Evolutionary conservation across 2,113 vertebrate genomes (phyloP).

Genomic region (Mesocricetus auratus): DNA sequence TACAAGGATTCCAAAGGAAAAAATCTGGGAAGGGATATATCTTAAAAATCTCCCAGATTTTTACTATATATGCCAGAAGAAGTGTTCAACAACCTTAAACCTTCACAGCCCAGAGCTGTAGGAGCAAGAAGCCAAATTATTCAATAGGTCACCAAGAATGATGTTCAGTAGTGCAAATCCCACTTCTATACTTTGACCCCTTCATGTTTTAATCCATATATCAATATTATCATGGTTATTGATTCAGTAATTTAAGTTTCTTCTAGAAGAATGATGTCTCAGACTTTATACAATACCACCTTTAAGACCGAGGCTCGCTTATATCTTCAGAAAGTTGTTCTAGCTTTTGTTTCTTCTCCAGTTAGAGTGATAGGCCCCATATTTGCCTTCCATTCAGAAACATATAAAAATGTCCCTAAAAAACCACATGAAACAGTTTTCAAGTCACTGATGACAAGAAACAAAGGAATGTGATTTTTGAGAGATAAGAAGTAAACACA

Average conservation of each 20-base stretch:
- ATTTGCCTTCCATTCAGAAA: conserved; percentile 26
- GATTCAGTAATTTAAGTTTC: not conserved
- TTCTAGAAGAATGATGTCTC: not conserved
- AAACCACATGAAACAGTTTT: not conserved
- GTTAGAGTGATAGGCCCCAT: not conserved
- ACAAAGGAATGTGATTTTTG: not conserved
- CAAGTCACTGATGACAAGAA: not conserved
- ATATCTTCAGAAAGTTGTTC: conserved; percentile 5
- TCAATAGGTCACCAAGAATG: not conserved
- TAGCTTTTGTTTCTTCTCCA: conserved; percentile 12
- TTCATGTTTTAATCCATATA: not conserved
- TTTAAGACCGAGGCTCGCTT: not conserved
- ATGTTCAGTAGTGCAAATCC: not conserved
- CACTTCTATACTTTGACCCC: not conserved
- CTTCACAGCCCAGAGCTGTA: not conserved
- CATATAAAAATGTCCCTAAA: not conserved
- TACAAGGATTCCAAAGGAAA: not conserved
- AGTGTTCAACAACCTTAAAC: not conserved
- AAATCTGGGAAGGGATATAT: not conserved
- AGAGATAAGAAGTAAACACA: not conserved
- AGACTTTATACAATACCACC: not conserved
- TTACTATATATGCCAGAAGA: not conserved
- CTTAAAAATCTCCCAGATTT: not conserved
- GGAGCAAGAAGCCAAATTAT: not conserved
- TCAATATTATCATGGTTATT: not conserved